A percentile compares a stretch with the other conserved stretches of the same genome.
Evolutionary conservation across 2,888 invertebrate species (phyloP).

Genomic region (Pammene aurita): DNA sequence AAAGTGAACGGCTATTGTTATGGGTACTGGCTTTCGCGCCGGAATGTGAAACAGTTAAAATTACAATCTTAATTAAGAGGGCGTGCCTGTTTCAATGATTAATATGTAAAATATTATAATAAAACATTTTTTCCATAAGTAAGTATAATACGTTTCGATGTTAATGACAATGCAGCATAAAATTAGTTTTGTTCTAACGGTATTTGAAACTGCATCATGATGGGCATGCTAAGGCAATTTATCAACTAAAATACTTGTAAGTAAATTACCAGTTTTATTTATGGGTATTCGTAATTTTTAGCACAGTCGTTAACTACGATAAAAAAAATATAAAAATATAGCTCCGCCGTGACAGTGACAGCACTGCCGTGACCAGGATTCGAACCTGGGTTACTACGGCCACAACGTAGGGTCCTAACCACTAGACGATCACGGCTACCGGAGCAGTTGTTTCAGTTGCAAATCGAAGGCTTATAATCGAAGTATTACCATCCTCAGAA

Average conservation of each 20-base stretch:
- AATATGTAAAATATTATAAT: neutral
- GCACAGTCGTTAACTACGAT: no score
- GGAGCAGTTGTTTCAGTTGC: neutral
- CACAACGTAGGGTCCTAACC: constrained; percentile 85
- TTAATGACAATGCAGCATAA: no score
- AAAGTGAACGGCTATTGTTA: constrained; percentile 19
- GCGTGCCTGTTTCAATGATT: neutral
- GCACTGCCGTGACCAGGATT: constrained; percentile 87
- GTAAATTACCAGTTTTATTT: no score
- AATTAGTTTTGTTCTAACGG: neutral
- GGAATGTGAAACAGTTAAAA: no score
- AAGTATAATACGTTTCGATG: neutral
- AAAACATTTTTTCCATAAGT: no score
- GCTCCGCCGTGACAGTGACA: constrained; percentile 49
- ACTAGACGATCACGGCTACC: constrained; percentile 70
- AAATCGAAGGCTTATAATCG: no score
- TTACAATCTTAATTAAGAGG: constrained; percentile 7
- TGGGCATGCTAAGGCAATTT: no score
- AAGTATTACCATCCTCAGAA: no score
- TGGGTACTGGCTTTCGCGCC: constrained; percentile 19
- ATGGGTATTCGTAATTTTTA: no score
- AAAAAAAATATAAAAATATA: neutral
- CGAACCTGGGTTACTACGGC: constrained; percentile 86
- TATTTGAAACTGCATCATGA: neutral
- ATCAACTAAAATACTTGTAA: no score